A percentile compares a stretch with the other conserved stretches of the same genome.
Conservation (phyloP, 2,888 invertebrate genomes). For the Furcula furcula region DNA sequence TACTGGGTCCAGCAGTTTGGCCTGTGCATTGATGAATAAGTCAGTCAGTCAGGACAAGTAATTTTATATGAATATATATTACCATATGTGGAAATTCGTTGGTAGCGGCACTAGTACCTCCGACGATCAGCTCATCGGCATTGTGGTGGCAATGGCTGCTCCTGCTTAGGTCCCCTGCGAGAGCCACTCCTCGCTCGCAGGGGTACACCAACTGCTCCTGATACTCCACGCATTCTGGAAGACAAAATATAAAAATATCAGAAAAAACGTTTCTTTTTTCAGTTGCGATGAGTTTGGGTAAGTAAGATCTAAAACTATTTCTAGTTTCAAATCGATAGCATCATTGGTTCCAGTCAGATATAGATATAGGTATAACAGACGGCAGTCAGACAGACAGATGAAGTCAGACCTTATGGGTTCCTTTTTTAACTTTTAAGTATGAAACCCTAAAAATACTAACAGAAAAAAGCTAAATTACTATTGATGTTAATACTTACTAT, state of each 20-base stretch:
- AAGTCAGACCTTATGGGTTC: too few relatives aligned
- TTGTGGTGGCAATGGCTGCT: constrained; percentile 33
- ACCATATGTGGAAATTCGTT: constrained; percentile 52
- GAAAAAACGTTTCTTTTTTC: background rate
- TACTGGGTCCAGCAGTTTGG: too few relatives aligned
- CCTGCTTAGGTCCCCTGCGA: constrained; percentile 18
- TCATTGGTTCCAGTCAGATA: too few relatives aligned
- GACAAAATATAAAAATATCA: background rate
- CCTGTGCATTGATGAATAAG: background rate
- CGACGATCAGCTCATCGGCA: constrained; percentile 31
- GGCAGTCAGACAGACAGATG: too few relatives aligned
- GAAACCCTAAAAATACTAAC: too few relatives aligned
- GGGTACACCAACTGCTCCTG: constrained; percentile 41
- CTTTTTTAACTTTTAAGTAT: too few relatives aligned
- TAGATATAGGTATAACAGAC: too few relatives aligned
- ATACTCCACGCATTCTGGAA: constrained; percentile 49
- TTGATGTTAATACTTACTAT: background rate
- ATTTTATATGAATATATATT: background rate
- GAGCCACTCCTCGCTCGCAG: constrained; percentile 28
- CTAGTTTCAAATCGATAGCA: too few relatives aligned
- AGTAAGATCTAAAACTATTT: too few relatives aligned
- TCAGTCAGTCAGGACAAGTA: background rate
- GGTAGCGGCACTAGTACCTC: constrained; percentile 27
- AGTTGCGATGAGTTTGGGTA: too few relatives aligned
- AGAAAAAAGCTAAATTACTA: too few relatives aligned